A percentile compares a stretch with the other conserved stretches of the same genome.
Conservation (phyloP, 2,888 invertebrate genomes). For the Nasonia oneida region DNA sequence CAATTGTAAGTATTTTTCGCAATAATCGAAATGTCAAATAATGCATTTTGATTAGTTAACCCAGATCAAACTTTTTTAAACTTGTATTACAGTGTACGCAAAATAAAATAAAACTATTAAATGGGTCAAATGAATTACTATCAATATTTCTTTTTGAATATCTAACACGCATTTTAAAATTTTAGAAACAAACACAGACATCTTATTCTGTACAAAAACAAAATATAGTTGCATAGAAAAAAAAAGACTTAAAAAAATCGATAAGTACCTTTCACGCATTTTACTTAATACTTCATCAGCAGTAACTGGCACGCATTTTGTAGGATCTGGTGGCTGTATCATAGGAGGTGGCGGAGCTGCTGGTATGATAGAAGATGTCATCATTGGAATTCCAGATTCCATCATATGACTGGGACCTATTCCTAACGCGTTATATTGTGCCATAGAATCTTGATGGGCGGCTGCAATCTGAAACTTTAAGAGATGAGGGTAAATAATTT, state of each 20-base stretch:
- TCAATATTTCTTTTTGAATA: no score
- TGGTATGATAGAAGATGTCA: constrained; percentile 75
- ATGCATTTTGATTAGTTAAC: no score
- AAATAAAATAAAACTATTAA: no score
- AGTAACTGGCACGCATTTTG: constrained; percentile 77
- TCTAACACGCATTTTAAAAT: no score
- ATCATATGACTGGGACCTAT: constrained; percentile 72
- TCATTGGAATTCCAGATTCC: constrained; percentile 70
- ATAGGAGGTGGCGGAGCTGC: constrained; percentile 77
- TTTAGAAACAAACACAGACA: no score
- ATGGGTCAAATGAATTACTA: no score
- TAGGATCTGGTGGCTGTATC: constrained; percentile 76
- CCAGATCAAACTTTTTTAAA: no score
- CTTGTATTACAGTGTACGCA: no score
- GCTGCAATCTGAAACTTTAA: constrained; percentile 77
- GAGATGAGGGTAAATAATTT: background rate
- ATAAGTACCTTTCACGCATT: constrained; percentile 78
- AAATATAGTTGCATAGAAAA: background rate
- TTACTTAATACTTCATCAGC: constrained; percentile 81
- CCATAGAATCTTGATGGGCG: constrained; percentile 79
- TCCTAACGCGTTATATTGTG: constrained; percentile 74
- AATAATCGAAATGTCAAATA: no score
- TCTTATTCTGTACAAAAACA: background rate
- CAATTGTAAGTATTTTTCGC: no score
- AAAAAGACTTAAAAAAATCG: background rate